A percentile compares a stretch with the other conserved stretches of the same genome.
Evolutionary conservation across 1,140 invertebrate species (phyloP).

Genomic region (Drepana arcuata): DNA sequence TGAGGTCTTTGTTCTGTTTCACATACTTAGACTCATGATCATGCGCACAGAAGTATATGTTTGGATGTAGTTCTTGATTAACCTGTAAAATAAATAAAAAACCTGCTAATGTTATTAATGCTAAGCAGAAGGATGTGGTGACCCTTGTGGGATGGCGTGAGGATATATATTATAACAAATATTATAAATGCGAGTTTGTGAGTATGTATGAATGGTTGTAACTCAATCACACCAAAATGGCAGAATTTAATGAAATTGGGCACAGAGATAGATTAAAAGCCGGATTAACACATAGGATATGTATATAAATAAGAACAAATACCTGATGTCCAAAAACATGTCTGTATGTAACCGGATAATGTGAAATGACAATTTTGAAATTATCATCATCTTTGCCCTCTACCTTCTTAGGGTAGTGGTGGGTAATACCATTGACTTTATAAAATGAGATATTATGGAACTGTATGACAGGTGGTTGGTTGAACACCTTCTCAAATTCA

Average conservation of each 20-base stretch:
- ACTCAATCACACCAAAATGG: too few species aligned
- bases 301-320: too few species aligned
- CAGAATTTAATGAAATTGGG: too few species aligned
- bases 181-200: too few species aligned
- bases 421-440: constrained; percentile 81
- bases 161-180: too few species aligned
- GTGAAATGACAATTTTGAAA: constrained; percentile 77
- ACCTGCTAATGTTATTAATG: too few species aligned
- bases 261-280: too few species aligned
- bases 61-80: constrained; percentile 77
- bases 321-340: constrained; percentile 76
- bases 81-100: constrained; percentile 65
- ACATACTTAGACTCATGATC: constrained; percentile 76
- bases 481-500: constrained; percentile 85
- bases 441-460: constrained; percentile 75
- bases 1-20: constrained; percentile 34
- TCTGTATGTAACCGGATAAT: constrained; percentile 81
- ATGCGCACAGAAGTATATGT: constrained; percentile 89
- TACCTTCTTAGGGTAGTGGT: constrained; percentile 47
- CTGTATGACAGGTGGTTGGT: constrained; percentile 76
- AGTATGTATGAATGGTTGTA: too few species aligned
- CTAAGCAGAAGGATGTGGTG: too few species aligned
- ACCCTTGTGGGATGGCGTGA: too few species aligned
- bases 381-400: constrained; percentile 39
- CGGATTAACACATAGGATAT: too few species aligned